Evolutionary conservation across 2,888 invertebrate genomes (phyloP).

Genomic region (Xylocampa areola): DNA sequence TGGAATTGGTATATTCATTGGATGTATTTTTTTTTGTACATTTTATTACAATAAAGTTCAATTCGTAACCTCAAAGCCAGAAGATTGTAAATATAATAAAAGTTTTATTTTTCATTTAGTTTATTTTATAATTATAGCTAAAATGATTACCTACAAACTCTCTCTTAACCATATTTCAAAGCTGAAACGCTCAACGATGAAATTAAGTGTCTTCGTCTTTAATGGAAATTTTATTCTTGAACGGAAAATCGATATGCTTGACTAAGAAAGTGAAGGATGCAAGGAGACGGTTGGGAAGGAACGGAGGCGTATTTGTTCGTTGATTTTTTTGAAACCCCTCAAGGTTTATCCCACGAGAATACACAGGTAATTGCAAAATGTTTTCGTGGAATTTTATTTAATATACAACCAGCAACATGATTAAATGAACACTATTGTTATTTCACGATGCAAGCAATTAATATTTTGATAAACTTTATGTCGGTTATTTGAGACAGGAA

Average conservation of each 20-base stretch:
- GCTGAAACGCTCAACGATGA: slow-evolving; percentile 20
- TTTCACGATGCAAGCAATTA: slow-evolving; percentile 18
- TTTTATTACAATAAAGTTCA: too few relatives aligned
- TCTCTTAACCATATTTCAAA: slow-evolving; percentile 14
- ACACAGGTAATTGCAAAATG: slow-evolving; percentile 38
- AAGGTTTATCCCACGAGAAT: slow-evolving; percentile 28
- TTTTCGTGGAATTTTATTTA: slow-evolving; percentile 33
- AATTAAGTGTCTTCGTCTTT: slow-evolving; percentile 36
- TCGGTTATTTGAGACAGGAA: slow-evolving; percentile 7
- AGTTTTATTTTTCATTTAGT: too few relatives aligned
- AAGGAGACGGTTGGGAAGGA: slow-evolving; percentile 26
- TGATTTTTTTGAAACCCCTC: slow-evolving; percentile 41
- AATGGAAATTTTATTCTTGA: slow-evolving; percentile 49
- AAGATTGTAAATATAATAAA: too few relatives aligned
- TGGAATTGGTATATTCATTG: too few relatives aligned
- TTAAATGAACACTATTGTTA: slow-evolving; percentile 8
- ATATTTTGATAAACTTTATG: slow-evolving; percentile 5
- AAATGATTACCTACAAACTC: slow-evolving; percentile 19
- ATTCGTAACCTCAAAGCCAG: too few relatives aligned
- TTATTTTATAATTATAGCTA: slow-evolving; percentile 6
- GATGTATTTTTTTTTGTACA: too few relatives aligned
- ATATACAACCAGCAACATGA: slow-evolving; percentile 16
- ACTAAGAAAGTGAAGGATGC: slow-evolving; percentile 28
- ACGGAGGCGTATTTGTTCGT: slow-evolving; percentile 32
- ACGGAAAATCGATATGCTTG: slow-evolving; percentile 37